A percentile compares a stretch with the other conserved stretches of the same genome.
phyloP scores from a whole-genome alignment of 2,888 invertebrate genomes.

The Steinernema hermaphroditum region DNA sequence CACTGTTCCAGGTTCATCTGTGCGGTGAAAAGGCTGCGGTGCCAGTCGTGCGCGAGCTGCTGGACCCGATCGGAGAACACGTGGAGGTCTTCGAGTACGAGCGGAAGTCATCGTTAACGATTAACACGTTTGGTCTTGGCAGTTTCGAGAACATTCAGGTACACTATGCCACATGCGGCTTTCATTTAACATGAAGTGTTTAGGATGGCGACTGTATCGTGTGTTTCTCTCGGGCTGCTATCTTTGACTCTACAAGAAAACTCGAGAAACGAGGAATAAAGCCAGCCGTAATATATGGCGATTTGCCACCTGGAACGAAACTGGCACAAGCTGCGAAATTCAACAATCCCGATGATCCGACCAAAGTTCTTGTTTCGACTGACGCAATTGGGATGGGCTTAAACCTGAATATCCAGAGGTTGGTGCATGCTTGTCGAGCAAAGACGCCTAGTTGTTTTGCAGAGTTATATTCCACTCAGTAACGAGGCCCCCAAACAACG shows the following conservation, averaged over 20 bases:
- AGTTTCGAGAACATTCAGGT: slow-evolving; percentile 77
- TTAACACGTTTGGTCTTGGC: slow-evolving; percentile 76
- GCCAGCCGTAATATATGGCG: slow-evolving; percentile 93
- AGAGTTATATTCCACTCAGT: slow-evolving; percentile 76
- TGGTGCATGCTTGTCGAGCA: no score
- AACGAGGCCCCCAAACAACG: slow-evolving; percentile 80
- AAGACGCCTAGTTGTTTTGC: no score
- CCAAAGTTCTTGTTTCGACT: slow-evolving; percentile 81
- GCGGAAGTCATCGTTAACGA: slow-evolving; percentile 80
- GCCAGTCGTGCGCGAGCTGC: slow-evolving; percentile 78
- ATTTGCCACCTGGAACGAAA: slow-evolving; percentile 94
- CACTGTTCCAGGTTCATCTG: slow-evolving; percentile 80
- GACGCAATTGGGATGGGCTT: slow-evolving; percentile 74
- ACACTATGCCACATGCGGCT: no score
- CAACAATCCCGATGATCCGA: slow-evolving; percentile 85
- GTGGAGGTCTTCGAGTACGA: slow-evolving; percentile 75
- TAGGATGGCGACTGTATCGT: slow-evolving; percentile 95
- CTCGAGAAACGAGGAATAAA: slow-evolving; percentile 43
- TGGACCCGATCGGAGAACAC: slow-evolving; percentile 83
- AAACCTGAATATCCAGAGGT: slow-evolving; percentile 92
- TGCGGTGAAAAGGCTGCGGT: slow-evolving; percentile 92
- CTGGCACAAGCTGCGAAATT: slow-evolving; percentile 94
- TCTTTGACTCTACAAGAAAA: slow-evolving; percentile 81
- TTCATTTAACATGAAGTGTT: no score
- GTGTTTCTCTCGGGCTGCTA: slow-evolving; percentile 95